Evolutionary conservation across 1,140 invertebrate genomes (phyloP), one percentile per base, ranked within the genome.

Genomic region (Diabrotica virgifera): DNA sequence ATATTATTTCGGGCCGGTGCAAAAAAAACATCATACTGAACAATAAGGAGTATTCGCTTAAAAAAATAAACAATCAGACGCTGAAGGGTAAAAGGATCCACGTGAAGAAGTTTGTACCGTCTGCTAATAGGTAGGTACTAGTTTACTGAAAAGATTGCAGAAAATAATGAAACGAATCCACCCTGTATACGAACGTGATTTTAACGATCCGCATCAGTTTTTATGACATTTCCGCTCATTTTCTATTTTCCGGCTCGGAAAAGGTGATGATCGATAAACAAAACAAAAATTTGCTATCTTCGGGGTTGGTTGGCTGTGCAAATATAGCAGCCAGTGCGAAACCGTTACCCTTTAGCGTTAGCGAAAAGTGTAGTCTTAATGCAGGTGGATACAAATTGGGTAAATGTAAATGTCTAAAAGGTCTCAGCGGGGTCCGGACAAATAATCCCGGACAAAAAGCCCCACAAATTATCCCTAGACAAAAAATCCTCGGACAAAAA

Each of bases 201-300:
- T 67, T 67, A 67, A 67, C 66, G 66, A 67, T 63, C 66, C 66
- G 61, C 63, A 63, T 63, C 61, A 46, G 3, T 46, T 38, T 67
- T 67, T 67, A 67, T 67, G 66, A 63, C 66, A 67, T 67, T 67
- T 63, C 57, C 6, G 7, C 8, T 46, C 66, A 67, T 67, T 67
- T 63, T 59, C 6, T 11, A 46, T 46, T 46, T 46, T 46, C n/a
- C 55, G 36, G 37, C 53, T 46, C 59, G 57, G 55, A 63, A 63
- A 67, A 67, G 66, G 66, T 67, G 62, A 61, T 63, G 66, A 64
- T 67, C 66, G 58, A 67, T 67, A 63, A 46, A 36, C 46, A 63
- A 38, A 67, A 53, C 10, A 59, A 63, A 46, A 63, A 67, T 52
- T 46, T 46, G n/a, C 5, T 46, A 46, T n/a, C 40, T 46, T 46